Evolutionary conservation across 2,797 vertebrate genomes (phyloP).

Genomic region (Siniperca obscura): DNA sequence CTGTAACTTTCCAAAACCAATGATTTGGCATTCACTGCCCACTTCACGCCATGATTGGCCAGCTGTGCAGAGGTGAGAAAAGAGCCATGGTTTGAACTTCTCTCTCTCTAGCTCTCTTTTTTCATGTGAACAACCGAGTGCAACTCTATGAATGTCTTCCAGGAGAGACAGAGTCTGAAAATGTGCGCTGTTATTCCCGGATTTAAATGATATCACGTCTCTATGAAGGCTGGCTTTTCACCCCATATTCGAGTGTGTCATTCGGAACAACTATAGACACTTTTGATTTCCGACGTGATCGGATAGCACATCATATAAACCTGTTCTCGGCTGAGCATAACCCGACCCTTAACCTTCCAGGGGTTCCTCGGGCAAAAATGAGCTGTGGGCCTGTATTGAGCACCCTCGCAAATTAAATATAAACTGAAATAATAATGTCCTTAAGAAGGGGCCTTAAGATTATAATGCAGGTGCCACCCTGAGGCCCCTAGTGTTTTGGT

Average conservation of each 20-base stretch:
- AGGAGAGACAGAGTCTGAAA: not conserved
- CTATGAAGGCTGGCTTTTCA: not conserved
- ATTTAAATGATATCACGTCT: not conserved
- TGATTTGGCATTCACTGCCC: not conserved
- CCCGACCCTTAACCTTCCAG: no score
- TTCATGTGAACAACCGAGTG: not conserved
- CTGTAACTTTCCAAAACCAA: no score
- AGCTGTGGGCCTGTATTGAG: no score
- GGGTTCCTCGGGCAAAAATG: no score
- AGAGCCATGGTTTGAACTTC: not conserved
- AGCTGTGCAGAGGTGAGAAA: not conserved
- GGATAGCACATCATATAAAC: no score
- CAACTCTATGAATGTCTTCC: not conserved
- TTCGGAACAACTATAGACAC: not conserved
- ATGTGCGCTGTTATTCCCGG: not conserved
- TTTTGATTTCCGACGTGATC: not conserved
- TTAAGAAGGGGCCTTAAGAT: not conserved
- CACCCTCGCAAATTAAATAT: no score
- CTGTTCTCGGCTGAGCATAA: no score
- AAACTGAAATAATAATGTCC: not conserved
- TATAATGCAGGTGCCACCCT: not conserved
- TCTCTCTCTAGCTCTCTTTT: not conserved
- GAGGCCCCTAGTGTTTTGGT: no score
- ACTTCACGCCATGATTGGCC: not conserved
- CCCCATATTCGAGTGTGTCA: not conserved